Base-by-base conservation (phyloP, 2,113 vertebrate genomes). In the Macquaria australasica region DNA sequence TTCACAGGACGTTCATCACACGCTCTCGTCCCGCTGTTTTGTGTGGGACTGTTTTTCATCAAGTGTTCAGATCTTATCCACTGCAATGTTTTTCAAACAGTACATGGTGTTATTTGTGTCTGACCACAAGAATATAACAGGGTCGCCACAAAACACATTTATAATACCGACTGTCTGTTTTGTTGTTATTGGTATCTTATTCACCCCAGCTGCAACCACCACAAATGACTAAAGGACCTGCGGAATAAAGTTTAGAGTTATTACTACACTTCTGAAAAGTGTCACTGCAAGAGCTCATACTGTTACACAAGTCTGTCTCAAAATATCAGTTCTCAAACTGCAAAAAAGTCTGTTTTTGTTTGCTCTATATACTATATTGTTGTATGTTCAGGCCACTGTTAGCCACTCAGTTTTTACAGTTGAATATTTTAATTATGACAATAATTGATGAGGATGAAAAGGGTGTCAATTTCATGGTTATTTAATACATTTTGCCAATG, bases 121-220 rank as follows among this genome's bases (percentile, higher is more conserved):
- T 34, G 37, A 75, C 69, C 74, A 48, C 34, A 48, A 76, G 23
- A 56, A 78, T 28, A 68, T 28, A 62, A 74, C 11, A 39, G 39
- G 50, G 48, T 6, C 23, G 6, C 78, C 78, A 48, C 63, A 63
- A 51, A 41, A 82, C 66, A 63, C 50, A 63, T 75, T 70, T 71
- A 53, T 67, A 66, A 80, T 71, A 55, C 20, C 8, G 72, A 77
- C 64, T 34, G 62, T 70, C 67, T 86, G 72, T 45, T 60, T 50
- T 84, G 37, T 48, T 20, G 39, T 48, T 51, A 23, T 55, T 69
- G 31, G 55, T n/a, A 16, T 85, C 64, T 45, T 45, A 74, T 82
- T 82, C 64, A 18, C 1, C 51, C 63, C 82, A 77, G 77, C 72
- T 73, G 73, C 60, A 50, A 23, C 25, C 37, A 34, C 77, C 37